A percentile compares a stretch with the other conserved stretches of the same genome.
Conservation (phyloP, 2,113 vertebrate genomes). For the Cebidichthys violaceus region DNA sequence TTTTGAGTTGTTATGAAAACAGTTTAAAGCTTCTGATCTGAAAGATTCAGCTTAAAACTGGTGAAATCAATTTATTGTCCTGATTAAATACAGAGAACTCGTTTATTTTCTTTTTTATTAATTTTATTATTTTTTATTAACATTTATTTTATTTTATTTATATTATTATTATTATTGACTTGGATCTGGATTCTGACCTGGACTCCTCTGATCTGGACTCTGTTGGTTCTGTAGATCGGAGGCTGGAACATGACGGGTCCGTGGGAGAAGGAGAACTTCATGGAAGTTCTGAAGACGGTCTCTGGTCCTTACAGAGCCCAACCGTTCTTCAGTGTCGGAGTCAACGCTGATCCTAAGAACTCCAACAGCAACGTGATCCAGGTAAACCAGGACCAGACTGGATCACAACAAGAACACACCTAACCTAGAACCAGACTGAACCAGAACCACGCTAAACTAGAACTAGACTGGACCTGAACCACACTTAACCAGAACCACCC, state of each 20-base stretch:
- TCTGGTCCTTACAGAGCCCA: conserved; percentile 93
- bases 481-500: too few species aligned
- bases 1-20: too few species aligned
- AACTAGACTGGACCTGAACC: too few species aligned
- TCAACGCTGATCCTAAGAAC: conserved; percentile 95
- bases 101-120: too few species aligned
- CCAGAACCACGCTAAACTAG: too few species aligned
- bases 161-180: too few species aligned
- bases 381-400: conserved; percentile 75
- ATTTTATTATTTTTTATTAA: too few species aligned
- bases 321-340: conserved; percentile 93
- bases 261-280: conserved; percentile 95
- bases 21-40: too few species aligned
- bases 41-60: background rate
- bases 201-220: background rate
- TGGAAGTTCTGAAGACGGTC: conserved; percentile 94
- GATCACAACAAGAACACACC: background rate
- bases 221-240: conserved; percentile 84
- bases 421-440: too few species aligned
- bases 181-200: too few species aligned
- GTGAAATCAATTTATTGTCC: background rate
- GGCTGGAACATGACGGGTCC: conserved; percentile 95
- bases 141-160: too few species aligned
- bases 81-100: background rate
- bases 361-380: conserved; percentile 98